These are phyloP conservation scores for Meliscaeva auricollis DNA, from an alignment of 2,888 invertebrate species.

Conservation along the genomic window DNA sequence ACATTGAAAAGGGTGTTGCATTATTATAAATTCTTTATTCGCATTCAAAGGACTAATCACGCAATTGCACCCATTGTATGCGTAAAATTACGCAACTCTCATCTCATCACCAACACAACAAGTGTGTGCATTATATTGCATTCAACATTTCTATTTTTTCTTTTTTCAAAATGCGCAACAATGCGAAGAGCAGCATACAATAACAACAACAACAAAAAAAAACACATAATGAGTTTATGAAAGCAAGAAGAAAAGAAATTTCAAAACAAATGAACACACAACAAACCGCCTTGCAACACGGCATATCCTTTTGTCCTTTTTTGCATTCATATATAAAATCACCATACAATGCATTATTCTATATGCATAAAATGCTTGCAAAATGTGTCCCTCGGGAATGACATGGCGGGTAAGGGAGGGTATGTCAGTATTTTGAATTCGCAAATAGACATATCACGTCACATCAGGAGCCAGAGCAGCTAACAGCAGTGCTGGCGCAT, in stretches of 20 bases:
- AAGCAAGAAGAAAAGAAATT: constrained; percentile 24
- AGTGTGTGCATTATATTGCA: constrained; percentile 7
- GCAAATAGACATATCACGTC: constrained; percentile 75
- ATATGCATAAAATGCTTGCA: constrained; percentile 62
- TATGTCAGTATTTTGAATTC: constrained; percentile 36
- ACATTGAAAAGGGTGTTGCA: constrained; percentile 31
- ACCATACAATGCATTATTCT: constrained; percentile 34
- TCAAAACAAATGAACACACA: constrained; percentile 70
- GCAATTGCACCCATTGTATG: constrained; percentile 49
- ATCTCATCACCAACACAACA: constrained; percentile 29
- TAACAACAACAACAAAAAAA: background rate
- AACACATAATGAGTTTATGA: constrained; percentile 5
- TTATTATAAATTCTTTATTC: constrained; percentile 21
- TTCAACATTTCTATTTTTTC: background rate
- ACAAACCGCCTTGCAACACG: constrained; percentile 66
- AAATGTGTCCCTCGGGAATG: constrained; percentile 54
- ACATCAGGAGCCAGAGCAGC: constrained; percentile 7
- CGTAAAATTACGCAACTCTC: constrained; percentile 60
- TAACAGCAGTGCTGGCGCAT: constrained; percentile 28
- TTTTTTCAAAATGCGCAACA: constrained; percentile 51
- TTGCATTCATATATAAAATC: constrained; percentile 46
- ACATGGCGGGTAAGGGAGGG: constrained; percentile 13
- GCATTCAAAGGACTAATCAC: constrained; percentile 59
- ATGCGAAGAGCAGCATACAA: constrained; percentile 41
- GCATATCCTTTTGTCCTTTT: constrained; percentile 37